Base-by-base conservation (phyloP, 2,888 invertebrate species). In the Drosophila anomelani region DNA sequence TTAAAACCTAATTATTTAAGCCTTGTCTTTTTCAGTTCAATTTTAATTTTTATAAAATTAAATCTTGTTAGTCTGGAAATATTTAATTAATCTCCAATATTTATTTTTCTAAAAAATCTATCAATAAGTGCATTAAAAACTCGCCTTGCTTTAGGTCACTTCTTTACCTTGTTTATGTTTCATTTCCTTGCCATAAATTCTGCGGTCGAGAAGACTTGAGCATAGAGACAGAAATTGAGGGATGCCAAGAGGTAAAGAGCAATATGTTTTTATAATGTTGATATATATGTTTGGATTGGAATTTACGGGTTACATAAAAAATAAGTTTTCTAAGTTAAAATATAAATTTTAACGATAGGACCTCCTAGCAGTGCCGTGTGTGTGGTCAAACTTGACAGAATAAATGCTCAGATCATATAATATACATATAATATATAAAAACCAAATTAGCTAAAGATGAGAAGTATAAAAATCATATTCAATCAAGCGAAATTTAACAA, bases 401-500 rank as follows among this genome's bases (percentile, higher is more conserved):
- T 62, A 34, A 15, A 64, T 20, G 26, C 38, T 34, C 38, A 59
- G 43, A 54, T 44, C 39, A 26, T 20, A 26, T 26, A 26, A 26
- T 10, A 15, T 12, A 55, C 39, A 26, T 20, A 26, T 26, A 26
- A 26, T 10, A 15, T 12, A 55, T 23, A 34, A n/a, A 20, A 15
- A 39, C 4, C 3, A n/a, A 26, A 41, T 32, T 8, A 54, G 17
- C 26, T 23, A 20, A 23, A 41, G n/a, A n/a, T 23, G 15, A 39
- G 13, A 47, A 43, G 20, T 44, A 57, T 36, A 56, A 38, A 62
- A 44, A 64, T 58, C 81, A 84, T 82, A 84, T 87, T 89, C 80
- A 88, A 86, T 86, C 84, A 84, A 82, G 87, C 88, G 77, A 76
- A 78, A 87, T 82, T 82, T 77, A 75, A 85, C 79, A 75, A 81